Evolutionary conservation across 2,797 vertebrate genomes (phyloP).

Genomic region (Loriculus beryllinus): DNA sequence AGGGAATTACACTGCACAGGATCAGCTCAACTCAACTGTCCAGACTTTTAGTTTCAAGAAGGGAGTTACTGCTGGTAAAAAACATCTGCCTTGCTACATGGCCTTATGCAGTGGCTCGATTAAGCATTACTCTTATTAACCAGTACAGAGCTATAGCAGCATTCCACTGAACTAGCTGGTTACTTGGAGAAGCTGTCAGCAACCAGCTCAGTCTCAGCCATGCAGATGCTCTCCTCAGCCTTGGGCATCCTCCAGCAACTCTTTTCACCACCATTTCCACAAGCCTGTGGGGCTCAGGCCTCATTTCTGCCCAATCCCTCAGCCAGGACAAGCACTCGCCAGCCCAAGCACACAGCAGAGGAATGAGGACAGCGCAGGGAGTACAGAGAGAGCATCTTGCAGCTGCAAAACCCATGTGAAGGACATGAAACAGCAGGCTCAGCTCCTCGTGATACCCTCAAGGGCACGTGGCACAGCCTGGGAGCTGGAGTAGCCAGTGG

Average conservation of each 20-base stretch:
- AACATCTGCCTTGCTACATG: not conserved
- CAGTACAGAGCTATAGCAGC: not conserved
- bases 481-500: not conserved
- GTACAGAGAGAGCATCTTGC: not conserved
- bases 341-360: not conserved
- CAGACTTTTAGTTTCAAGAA: not conserved
- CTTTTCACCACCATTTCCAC: not conserved
- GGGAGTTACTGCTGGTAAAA: not conserved
- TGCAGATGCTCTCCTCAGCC: not conserved
- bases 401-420: not conserved
- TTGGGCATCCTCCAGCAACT: not conserved
- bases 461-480: not conserved
- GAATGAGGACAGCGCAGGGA: not conserved
- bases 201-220: not conserved
- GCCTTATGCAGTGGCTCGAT: not conserved
- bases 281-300: not conserved
- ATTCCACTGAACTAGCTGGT: not conserved
- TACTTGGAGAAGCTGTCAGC: not conserved
- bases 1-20: not conserved
- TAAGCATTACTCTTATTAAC: not conserved
- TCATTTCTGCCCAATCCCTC: not conserved
- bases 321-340: not conserved
- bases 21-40: not conserved
- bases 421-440: not conserved
- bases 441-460: not conserved